Conservation (phyloP, 2,113 vertebrate species). For the Enhydra lutris region DNA sequence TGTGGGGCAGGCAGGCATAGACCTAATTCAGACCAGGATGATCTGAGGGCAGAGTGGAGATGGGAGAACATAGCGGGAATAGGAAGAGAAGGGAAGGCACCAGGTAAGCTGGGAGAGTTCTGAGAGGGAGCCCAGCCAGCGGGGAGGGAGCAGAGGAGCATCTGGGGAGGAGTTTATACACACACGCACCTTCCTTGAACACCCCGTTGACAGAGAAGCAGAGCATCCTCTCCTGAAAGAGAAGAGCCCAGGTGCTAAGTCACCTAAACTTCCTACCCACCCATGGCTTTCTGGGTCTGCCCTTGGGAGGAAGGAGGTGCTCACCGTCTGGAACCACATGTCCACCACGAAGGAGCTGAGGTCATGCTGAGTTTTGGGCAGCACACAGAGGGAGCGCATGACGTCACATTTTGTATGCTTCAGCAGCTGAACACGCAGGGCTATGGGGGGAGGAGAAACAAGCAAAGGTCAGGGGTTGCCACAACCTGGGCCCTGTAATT, state of each 20-base stretch:
- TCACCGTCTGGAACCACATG: slow-evolving; percentile 86
- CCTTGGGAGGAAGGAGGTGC: neutral
- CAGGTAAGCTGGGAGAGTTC: neutral
- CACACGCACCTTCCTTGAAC: slow-evolving; percentile 75
- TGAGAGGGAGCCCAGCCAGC: neutral
- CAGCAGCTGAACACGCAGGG: slow-evolving; percentile 71
- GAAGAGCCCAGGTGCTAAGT: neutral
- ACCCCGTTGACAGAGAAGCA: neutral
- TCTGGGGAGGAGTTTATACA: neutral
- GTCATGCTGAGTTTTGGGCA: slow-evolving; percentile 89
- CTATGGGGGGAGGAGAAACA: slow-evolving; percentile 63
- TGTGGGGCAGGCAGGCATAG: neutral
- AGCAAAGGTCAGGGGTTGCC: neutral
- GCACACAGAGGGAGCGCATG: slow-evolving; percentile 86
- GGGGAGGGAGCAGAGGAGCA: neutral
- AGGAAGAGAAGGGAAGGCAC: neutral
- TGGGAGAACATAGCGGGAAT: neutral
- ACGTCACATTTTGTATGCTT: slow-evolving; percentile 79
- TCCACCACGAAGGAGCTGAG: slow-evolving; percentile 77
- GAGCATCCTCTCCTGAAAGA: slow-evolving; percentile 76
- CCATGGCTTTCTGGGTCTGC: neutral
- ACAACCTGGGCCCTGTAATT: neutral
- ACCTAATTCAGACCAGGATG: neutral
- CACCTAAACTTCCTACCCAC: neutral
- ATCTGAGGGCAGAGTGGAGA: neutral